Evolutionary conservation across 2,113 vertebrate genomes (phyloP).

Genomic region (Neolamprologus falcicula): DNA sequence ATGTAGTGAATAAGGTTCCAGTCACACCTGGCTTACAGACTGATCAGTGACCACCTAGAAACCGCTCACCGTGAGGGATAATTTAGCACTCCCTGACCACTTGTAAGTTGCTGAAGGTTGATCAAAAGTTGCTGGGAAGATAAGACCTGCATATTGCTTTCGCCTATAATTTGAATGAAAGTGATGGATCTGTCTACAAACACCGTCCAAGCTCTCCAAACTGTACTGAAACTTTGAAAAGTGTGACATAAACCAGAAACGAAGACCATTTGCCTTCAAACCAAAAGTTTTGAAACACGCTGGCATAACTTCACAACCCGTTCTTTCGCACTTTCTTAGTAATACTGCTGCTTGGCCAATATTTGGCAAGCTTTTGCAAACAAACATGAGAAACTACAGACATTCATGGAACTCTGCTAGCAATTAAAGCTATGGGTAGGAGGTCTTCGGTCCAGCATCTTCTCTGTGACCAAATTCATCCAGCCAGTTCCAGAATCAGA

Average conservation of each 20-base stretch:
- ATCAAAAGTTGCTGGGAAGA: not conserved
- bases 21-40: not conserved
- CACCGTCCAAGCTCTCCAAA: not conserved
- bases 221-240: not conserved
- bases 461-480: not conserved
- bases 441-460: not conserved
- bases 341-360: not conserved
- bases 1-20: not conserved
- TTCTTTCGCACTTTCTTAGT: not conserved
- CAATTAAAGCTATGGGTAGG: not conserved
- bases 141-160: not conserved
- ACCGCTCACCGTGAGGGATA: not conserved
- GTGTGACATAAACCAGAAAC: not conserved
- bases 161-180: not conserved
- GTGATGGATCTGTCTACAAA: not conserved
- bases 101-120: not conserved
- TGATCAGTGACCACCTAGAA: not conserved
- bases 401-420: not conserved
- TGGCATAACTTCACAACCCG: not conserved
- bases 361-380: not conserved
- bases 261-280: not conserved
- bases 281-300: not conserved
- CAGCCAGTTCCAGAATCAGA: not conserved
- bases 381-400: not conserved
- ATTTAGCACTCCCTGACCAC: not conserved